phyloP scores from a whole-genome alignment of 1,140 invertebrate genomes.

The Hestina assimilis region DNA sequence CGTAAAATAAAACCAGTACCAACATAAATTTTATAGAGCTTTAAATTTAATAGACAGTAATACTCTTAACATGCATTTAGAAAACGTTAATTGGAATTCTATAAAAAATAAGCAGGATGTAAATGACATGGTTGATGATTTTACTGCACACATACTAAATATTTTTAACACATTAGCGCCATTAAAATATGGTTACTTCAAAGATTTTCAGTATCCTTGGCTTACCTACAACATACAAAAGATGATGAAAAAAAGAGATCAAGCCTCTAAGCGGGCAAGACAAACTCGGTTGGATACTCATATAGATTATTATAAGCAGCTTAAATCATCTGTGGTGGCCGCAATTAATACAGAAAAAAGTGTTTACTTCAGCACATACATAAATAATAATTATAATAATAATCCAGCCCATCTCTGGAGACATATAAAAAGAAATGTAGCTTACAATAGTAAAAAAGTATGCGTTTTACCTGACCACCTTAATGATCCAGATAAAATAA shows the following conservation, averaged over 20 bases:
- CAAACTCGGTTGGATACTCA: slow-evolving; percentile 1
- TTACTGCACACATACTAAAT: too few species aligned
- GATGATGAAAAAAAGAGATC: slow-evolving; percentile 3
- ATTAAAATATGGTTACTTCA: neutral
- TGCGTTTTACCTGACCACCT: neutral
- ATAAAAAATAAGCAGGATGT: neutral
- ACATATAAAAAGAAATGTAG: neutral
- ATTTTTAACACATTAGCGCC: slow-evolving; percentile 6
- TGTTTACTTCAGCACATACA: neutral
- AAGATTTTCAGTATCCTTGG: neutral
- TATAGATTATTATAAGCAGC: neutral
- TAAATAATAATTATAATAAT: neutral
- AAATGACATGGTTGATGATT: neutral
- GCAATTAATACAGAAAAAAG: neutral
- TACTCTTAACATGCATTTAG: too few species aligned
- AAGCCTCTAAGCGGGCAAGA: neutral
- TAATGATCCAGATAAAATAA: neutral
- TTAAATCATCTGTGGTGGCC: neutral
- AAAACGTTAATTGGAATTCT: neutral
- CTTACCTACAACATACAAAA: slow-evolving; percentile 6
- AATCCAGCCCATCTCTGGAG: neutral
- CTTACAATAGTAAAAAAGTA: neutral
- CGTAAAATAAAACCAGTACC: neutral
- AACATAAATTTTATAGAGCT: neutral
- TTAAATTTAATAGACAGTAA: too few species aligned